Percentiles rank a stretch among this genome's conserved stretches.
phyloP scores from a whole-genome alignment of 2,797 vertebrate species.

The Mus spretus region DNA sequence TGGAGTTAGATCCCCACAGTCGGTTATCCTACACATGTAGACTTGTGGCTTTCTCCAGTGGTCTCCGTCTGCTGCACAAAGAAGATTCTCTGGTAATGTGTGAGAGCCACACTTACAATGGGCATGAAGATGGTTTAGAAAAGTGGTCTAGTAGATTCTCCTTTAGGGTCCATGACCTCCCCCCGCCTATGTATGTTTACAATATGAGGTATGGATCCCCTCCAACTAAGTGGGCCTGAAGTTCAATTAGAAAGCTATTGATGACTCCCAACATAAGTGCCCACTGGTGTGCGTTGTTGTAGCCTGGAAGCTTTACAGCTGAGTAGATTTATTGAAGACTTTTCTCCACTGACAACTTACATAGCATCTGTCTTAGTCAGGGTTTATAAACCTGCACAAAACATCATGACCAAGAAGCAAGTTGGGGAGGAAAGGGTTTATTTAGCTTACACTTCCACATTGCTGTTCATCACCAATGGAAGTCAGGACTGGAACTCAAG shows the following conservation, averaged over 20 bases:
- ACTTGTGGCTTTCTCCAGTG: neutral
- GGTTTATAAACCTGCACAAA: too few relatives aligned
- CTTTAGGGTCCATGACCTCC: too few relatives aligned
- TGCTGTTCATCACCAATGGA: too few relatives aligned
- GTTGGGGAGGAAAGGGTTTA: too few relatives aligned
- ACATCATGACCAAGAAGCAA: too few relatives aligned
- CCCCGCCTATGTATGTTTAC: neutral
- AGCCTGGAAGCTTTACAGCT: too few relatives aligned
- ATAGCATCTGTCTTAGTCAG: too few relatives aligned
- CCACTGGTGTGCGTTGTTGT: neutral
- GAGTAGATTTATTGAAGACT: too few relatives aligned
- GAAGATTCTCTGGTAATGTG: neutral
- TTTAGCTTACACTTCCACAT: too few relatives aligned
- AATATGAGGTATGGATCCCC: neutral
- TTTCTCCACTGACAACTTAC: neutral
- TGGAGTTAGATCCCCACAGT: fast-evolving
- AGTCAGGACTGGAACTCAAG: too few relatives aligned
- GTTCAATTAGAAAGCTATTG: too few relatives aligned
- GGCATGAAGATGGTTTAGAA: neutral
- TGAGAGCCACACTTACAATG: neutral
- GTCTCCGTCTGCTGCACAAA: neutral
- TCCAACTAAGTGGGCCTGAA: neutral
- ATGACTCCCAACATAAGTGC: neutral
- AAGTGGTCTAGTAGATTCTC: neutral
- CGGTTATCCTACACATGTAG: neutral